phyloP scores from a whole-genome alignment of 2,113 vertebrate genomes.

The Willisornis vidua region DNA sequence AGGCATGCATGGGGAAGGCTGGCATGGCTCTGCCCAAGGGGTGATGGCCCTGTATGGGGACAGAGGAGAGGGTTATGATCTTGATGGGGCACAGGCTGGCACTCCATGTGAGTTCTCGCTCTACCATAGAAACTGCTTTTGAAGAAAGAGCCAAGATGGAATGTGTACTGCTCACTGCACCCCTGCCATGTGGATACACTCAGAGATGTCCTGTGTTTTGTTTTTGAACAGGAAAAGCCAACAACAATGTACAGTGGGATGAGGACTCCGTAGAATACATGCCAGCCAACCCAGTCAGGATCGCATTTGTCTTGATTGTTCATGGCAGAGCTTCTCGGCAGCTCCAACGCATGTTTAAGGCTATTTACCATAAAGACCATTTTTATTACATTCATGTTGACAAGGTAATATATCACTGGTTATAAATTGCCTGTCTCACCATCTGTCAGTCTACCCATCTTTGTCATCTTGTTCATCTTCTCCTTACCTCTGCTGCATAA shows the following conservation, averaged over 20 bases:
- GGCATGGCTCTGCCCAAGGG: neutral
- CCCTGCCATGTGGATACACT: neutral
- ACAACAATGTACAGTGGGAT: slow-evolving; percentile 92
- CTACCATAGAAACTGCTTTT: neutral
- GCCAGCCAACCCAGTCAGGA: slow-evolving; percentile 86
- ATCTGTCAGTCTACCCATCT: neutral
- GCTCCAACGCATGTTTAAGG: slow-evolving; percentile 96
- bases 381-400: slow-evolving; percentile 99
- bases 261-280: slow-evolving; percentile 90
- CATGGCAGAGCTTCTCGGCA: slow-evolving; percentile 95
- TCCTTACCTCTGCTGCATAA: neutral
- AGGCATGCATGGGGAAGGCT: neutral
- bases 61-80: accelerated
- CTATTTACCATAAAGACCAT: slow-evolving; percentile 96
- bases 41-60: neutral
- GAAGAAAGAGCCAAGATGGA: neutral
- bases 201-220: slow-evolving; percentile 60
- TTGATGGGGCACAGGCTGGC: neutral
- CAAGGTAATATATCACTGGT: slow-evolving; percentile 81
- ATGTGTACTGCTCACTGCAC: neutral
- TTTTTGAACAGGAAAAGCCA: slow-evolving; percentile 88
- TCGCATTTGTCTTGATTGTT: slow-evolving; percentile 95
- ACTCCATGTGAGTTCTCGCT: accelerated
- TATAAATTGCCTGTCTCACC: slow-evolving; percentile 23
- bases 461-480: neutral